A percentile compares a stretch with the other conserved stretches of the same genome.
Conservation (phyloP, 2,113 vertebrate genomes). For the Microtus pennsylvanicus region DNA sequence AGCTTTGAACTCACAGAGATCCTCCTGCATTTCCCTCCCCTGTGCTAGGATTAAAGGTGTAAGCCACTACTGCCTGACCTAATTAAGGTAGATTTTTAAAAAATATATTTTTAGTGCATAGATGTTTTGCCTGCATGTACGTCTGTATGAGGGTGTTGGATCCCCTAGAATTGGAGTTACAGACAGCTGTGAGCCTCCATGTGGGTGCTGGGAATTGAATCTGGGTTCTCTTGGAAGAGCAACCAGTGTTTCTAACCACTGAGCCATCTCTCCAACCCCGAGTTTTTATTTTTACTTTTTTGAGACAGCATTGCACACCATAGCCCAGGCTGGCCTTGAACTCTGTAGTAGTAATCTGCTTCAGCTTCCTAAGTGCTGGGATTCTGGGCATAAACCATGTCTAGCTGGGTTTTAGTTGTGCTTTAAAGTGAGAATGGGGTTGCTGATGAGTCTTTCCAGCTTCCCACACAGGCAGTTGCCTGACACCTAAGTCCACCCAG, state of each 20-base stretch:
- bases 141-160: not conserved
- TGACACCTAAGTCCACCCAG: not conserved
- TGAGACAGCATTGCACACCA: not conserved
- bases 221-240: not conserved
- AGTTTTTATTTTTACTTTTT: not conserved
- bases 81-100: not conserved
- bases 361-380: not conserved
- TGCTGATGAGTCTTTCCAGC: not conserved
- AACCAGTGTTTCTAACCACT: not conserved
- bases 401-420: not conserved
- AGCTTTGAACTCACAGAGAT: no score
- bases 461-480: not conserved
- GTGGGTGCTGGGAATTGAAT: not conserved
- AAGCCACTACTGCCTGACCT: no score
- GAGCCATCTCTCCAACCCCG: not conserved
- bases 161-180: not conserved
- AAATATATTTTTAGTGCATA: not conserved
- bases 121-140: not conserved
- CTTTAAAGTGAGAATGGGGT: constrained; percentile 40
- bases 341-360: not conserved
- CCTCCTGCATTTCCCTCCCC: no score
- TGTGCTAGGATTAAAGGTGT: no score
- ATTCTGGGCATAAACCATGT: not conserved
- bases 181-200: not conserved
- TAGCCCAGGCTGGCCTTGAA: not conserved